Evolutionary conservation across 2,797 vertebrate genomes (phyloP).

Genomic region (Luscinia luscinia): DNA sequence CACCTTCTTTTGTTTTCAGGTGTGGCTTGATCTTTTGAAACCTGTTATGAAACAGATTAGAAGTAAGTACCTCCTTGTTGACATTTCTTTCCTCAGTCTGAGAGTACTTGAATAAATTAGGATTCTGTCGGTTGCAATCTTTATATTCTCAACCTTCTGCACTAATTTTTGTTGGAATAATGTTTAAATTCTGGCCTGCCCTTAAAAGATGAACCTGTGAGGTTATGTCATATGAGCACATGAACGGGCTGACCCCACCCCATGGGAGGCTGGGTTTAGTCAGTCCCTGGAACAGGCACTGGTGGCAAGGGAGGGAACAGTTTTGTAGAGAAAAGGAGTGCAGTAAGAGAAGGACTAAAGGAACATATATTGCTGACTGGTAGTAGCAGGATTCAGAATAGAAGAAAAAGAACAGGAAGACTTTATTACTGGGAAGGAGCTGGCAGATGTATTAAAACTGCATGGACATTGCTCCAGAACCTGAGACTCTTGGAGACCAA

Average conservation of each 20-base stretch:
- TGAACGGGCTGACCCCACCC: neutral
- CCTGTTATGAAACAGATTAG: conserved; percentile 95
- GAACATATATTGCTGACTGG: neutral
- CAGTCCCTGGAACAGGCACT: neutral
- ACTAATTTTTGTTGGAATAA: neutral
- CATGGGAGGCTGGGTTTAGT: neutral
- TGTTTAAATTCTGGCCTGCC: neutral
- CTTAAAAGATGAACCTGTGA: neutral
- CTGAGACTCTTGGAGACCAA: neutral
- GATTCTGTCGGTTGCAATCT: neutral
- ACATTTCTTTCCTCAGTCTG: neutral
- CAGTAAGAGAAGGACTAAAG: neutral
- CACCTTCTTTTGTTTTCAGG: conserved; percentile 76
- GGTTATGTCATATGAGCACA: neutral
- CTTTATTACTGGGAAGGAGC: neutral
- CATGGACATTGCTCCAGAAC: neutral
- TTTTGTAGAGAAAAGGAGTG: neutral
- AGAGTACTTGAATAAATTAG: neutral
- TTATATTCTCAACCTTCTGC: neutral
- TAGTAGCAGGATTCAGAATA: neutral
- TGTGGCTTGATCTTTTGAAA: conserved; percentile 97
- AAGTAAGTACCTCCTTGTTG: conserved; percentile 84
- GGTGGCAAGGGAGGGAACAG: neutral
- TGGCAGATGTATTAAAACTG: neutral
- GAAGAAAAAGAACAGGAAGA: neutral